A percentile compares a stretch with the other conserved stretches of the same genome.
phyloP scores from a whole-genome alignment of 2,888 invertebrate species.

The Eupithecia insigniata region DNA sequence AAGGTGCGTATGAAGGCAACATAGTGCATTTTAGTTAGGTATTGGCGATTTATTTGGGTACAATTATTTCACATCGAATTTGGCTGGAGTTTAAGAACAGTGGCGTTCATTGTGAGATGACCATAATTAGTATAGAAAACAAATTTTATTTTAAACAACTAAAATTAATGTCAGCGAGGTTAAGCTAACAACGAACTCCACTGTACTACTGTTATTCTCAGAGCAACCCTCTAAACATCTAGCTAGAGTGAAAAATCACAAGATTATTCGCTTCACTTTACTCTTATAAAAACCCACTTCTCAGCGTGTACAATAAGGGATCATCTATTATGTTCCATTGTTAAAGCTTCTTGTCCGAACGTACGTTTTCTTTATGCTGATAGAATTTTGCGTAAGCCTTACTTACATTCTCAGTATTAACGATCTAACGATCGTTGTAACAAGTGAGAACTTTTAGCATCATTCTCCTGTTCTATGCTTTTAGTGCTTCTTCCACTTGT shows the following conservation, averaged over 20 bases:
- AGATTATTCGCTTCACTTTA: constrained; percentile 58
- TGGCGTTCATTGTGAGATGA: too few species aligned
- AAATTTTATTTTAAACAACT: too few species aligned
- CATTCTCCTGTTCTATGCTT: constrained; percentile 4
- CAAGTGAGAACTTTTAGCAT: constrained; percentile 1
- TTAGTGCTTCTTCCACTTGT: too few species aligned
- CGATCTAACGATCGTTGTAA: neutral
- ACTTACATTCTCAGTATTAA: neutral
- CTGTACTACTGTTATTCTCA: neutral
- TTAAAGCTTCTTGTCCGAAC: constrained; percentile 50
- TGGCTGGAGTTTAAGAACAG: too few species aligned
- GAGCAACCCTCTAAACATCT: neutral
- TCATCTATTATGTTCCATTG: constrained; percentile 68
- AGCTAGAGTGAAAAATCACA: constrained; percentile 42
- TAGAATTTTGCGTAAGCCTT: constrained; percentile 43
- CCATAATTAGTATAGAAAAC: too few species aligned
- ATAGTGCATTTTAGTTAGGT: too few species aligned
- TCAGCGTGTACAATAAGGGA: constrained; percentile 63
- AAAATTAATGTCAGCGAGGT: too few species aligned
- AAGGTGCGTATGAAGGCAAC: too few species aligned
- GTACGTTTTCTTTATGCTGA: constrained; percentile 51
- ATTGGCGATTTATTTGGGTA: too few species aligned
- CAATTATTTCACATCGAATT: too few species aligned
- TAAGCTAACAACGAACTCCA: too few species aligned
- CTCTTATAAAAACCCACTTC: constrained; percentile 62